phyloP scores from a whole-genome alignment of 2,888 invertebrate species.

The Acheta domesticus region DNA sequence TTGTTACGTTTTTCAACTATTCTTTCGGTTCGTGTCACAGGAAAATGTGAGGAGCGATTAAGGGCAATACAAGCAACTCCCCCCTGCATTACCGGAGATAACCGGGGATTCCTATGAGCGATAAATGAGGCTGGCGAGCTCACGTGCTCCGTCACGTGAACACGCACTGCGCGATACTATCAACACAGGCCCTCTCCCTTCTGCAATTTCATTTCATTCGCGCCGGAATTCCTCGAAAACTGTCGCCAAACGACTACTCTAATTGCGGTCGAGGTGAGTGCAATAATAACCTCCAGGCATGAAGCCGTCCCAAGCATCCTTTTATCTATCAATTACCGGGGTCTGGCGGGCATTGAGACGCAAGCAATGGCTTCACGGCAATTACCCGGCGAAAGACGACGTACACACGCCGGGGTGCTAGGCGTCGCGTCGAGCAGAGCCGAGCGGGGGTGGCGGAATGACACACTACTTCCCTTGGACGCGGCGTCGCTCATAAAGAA shows the following conservation, averaged over 20 bases:
- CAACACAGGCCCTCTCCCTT: background rate
- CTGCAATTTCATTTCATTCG: background rate
- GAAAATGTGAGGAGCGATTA: background rate
- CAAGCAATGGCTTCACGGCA: background rate
- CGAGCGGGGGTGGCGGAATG: no score
- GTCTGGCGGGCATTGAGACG: background rate
- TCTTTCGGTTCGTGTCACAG: no score
- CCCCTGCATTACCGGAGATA: background rate
- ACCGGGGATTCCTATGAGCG: background rate
- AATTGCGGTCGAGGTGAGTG: background rate
- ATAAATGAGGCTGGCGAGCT: background rate
- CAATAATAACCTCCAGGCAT: background rate
- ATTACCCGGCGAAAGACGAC: background rate
- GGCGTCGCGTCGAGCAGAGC: no score
- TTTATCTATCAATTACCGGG: conserved; percentile 1
- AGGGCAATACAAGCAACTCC: background rate
- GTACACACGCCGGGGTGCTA: background rate
- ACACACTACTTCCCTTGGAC: no score
- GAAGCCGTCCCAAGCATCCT: background rate
- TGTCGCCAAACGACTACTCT: background rate
- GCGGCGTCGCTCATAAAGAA: no score
- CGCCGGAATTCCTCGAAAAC: background rate
- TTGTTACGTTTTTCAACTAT: no score
- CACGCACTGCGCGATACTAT: background rate
- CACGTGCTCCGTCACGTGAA: background rate